Percentiles rank a stretch among this genome's conserved stretches.
Evolutionary conservation across 2,888 invertebrate genomes (phyloP).

Genomic region (Petrophora chlorosata): DNA sequence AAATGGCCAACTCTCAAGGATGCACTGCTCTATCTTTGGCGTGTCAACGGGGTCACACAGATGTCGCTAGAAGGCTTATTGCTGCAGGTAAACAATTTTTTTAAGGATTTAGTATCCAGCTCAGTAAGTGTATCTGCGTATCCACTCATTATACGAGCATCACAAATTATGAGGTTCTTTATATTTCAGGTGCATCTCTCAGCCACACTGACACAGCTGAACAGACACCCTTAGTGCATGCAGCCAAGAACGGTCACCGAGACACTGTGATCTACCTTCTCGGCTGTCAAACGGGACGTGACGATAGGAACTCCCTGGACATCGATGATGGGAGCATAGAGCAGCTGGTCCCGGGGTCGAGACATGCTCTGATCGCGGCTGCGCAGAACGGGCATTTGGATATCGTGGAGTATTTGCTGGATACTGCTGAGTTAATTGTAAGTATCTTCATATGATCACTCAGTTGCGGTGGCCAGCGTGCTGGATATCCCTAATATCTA

Average conservation of each 20-base stretch:
- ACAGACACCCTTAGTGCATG: slow-evolving; percentile 94
- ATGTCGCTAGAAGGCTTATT: slow-evolving; percentile 89
- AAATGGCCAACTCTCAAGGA: slow-evolving; percentile 93
- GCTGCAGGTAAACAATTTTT: slow-evolving; percentile 82
- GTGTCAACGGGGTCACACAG: slow-evolving; percentile 94
- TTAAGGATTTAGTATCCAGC: background rate
- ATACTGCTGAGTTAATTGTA: slow-evolving; percentile 91
- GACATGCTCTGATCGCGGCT: slow-evolving; percentile 94
- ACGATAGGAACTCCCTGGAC: slow-evolving; percentile 87
- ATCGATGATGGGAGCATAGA: slow-evolving; percentile 83
- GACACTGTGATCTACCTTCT: slow-evolving; percentile 94
- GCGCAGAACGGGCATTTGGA: slow-evolving; percentile 94
- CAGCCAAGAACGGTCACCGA: slow-evolving; percentile 93
- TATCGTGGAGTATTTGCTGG: slow-evolving; percentile 94
- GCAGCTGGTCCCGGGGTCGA: slow-evolving; percentile 89
- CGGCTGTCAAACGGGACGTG: slow-evolving; percentile 86
- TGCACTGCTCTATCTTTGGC: slow-evolving; percentile 94
- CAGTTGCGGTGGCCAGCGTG: too few species aligned
- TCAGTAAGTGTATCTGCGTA: background rate
- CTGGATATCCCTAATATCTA: too few species aligned
- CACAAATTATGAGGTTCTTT: too few species aligned
- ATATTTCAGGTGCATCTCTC: slow-evolving; percentile 85
- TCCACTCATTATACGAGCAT: too few species aligned
- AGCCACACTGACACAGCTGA: slow-evolving; percentile 92
- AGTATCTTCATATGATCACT: too few species aligned